Base-by-base conservation (phyloP, 2,797 vertebrate genomes). In the Sebastes iracundus region DNA sequence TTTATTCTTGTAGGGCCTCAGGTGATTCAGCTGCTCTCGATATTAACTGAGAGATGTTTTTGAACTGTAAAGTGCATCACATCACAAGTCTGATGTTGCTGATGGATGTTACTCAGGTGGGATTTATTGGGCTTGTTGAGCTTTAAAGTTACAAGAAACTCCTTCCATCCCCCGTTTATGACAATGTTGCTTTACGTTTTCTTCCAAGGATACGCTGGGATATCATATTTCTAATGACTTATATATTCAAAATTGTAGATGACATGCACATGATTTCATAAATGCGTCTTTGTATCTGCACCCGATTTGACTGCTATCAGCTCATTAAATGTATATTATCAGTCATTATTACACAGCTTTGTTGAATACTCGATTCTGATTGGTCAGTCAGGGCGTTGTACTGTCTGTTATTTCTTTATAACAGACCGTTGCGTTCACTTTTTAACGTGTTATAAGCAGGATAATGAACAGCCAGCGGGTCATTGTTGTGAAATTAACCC, bases 1-100 rank as follows among this genome's bases (percentile, higher is more conserved):
- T 92, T 92, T 87, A 71, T 89, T 87, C 90, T 87, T 91, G 90
- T 79, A 22, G 59, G 58, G 83, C 92, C 87, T 89, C 75, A 12
- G 90, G 91, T 82, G 35, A 85, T 88, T 68, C 88, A 90, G 88
- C 92, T 94, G 87, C 85, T 86, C 75, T 79, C 66, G 1, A 87
- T 88, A 85, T 83, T 30, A 88, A 84, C 42, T 7, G 58, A 69
- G 63, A 71, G 33, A 66, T 38, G 25, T 79, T 66, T 66, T 83
- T 80, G 22, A 79, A 69, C 32, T 72, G 46, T 73, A 18, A 18
- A 35, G 62, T 69, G 61, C 18, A 69, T 70, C 52, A 64, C 63
- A 63, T 83, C 56, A 62, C 28, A 81, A 46, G 77, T 49, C 14
- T 32, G 16, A 79, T 77, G 35, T n/a, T 5, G 2, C n/a, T 77